These are phyloP conservation scores for Tromatobia lineatoria DNA, from an alignment of 2,888 invertebrate genomes.

Conservation along the genomic window DNA sequence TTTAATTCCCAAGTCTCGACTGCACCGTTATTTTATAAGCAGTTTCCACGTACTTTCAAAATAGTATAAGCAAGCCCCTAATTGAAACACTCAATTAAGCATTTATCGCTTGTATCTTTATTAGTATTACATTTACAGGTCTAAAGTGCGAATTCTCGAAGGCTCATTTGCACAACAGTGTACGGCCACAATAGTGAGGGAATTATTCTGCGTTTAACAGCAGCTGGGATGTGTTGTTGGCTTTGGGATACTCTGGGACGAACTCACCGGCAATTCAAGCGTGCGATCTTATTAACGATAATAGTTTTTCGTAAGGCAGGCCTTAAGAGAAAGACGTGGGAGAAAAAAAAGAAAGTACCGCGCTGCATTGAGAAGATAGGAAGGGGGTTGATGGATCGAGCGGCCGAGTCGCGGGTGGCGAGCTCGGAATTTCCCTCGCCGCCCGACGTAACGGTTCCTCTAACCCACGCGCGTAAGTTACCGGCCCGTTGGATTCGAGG, in stretches of 20 bases:
- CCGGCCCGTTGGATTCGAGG: conserved; percentile 57
- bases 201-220: conserved; percentile 5
- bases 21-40: neutral
- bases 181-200: neutral
- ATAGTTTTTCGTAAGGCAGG: conserved; percentile 45
- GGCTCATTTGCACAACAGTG: neutral
- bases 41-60: conserved; percentile 6
- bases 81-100: conserved; percentile 51
- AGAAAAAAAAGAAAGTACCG: conserved; percentile 1
- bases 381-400: conserved; percentile 63
- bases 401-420: conserved; percentile 63
- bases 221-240: conserved; percentile 20
- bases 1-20: neutral
- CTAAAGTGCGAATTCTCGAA: conserved; percentile 42
- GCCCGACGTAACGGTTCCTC: conserved; percentile 64
- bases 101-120: conserved; percentile 12
- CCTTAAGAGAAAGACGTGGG: neutral
- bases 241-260: conserved; percentile 27
- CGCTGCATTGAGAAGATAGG: conserved; percentile 1
- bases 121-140: conserved; percentile 44
- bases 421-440: conserved; percentile 61
- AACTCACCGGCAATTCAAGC: conserved; percentile 36
- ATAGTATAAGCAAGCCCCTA: neutral
- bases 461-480: conserved; percentile 68
- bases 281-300: conserved; percentile 68